These are phyloP conservation scores for Megalurothrips usitatus DNA, from an alignment of 2,888 invertebrate genomes.

Conservation along the genomic window DNA sequence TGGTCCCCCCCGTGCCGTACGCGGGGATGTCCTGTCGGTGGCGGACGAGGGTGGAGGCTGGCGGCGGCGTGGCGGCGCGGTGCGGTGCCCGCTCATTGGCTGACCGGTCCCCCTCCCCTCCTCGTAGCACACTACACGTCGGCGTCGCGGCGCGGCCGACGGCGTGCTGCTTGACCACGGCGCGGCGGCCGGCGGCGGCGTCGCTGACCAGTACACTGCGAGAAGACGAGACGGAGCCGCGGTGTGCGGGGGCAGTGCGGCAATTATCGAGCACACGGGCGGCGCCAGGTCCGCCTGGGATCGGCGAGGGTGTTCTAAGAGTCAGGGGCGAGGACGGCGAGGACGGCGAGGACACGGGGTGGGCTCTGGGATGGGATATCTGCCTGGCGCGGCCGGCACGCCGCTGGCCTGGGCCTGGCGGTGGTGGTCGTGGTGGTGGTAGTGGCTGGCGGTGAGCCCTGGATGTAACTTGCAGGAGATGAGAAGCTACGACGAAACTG, in stretches of 20 bases:
- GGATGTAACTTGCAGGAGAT: constrained; percentile 19
- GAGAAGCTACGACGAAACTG: constrained; percentile 10
- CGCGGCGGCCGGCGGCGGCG: neutral
- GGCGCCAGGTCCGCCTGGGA: no score
- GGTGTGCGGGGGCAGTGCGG: no score
- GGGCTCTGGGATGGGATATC: no score
- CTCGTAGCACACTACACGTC: neutral
- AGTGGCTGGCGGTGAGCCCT: neutral
- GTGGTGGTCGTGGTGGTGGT: neutral
- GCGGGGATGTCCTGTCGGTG: constrained; percentile 13
- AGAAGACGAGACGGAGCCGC: neutral
- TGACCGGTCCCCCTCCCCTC: neutral
- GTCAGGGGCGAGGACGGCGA: no score
- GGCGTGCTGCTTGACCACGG: neutral
- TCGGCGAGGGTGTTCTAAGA: no score
- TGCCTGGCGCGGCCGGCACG: neutral
- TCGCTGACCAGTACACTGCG: constrained; percentile 11
- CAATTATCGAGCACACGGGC: no score
- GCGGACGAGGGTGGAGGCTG: neutral
- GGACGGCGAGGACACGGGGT: no score
- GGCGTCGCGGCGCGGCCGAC: neutral
- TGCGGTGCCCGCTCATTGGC: neutral
- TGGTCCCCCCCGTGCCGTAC: neutral
- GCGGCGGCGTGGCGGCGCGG: neutral
- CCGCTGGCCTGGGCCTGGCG: neutral